phyloP scores from a whole-genome alignment of 2,797 vertebrate genomes.

The Sparidentex hasta region DNA sequence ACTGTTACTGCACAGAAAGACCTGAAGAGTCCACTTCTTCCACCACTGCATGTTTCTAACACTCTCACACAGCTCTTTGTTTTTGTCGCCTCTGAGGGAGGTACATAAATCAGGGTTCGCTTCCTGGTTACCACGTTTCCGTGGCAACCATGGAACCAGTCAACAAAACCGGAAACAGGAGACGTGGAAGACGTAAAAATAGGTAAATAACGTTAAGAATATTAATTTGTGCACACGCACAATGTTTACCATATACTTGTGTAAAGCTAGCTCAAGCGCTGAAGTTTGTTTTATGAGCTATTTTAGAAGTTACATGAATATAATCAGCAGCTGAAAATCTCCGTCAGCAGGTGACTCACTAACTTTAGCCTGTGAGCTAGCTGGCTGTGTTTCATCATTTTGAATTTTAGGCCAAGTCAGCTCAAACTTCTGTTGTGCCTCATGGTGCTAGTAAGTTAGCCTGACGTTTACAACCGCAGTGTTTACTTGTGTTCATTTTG shows the following conservation, averaged over 20 bases:
- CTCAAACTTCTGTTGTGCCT: background rate
- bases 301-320: background rate
- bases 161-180: constrained; percentile 58
- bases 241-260: accelerated
- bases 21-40: no score
- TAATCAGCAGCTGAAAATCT: background rate
- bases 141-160: constrained; percentile 55
- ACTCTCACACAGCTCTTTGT: no score
- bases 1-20: no score
- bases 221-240: background rate
- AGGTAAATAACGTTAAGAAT: constrained; percentile 27
- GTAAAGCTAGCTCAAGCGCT: background rate
- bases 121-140: constrained; percentile 37
- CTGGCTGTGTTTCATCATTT: no score
- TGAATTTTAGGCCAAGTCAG: background rate
- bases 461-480: background rate
- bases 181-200: constrained; percentile 37
- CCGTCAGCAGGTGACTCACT: background rate
- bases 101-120: background rate
- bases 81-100: no score
- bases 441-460: accelerated
- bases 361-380: no score
- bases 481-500: background rate
- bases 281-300: background rate
- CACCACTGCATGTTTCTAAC: no score